Conservation (phyloP, 2,113 vertebrate species). For the Phalacrocorax aristotelis region DNA sequence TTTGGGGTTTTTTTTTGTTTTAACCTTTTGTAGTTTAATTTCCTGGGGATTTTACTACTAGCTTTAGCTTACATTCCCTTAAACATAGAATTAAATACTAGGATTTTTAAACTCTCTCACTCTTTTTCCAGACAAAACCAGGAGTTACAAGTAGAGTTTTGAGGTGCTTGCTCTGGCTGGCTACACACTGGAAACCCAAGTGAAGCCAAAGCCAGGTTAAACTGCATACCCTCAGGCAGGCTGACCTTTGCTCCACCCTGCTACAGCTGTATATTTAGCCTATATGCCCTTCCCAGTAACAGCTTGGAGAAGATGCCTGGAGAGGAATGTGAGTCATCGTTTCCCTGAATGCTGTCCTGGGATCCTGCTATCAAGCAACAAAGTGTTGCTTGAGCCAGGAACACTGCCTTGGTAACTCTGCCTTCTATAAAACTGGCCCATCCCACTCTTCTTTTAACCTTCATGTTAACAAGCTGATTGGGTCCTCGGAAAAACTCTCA, state of each 20-base stretch:
- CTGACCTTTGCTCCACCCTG: background rate
- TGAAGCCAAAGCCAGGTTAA: background rate
- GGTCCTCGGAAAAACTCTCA: background rate
- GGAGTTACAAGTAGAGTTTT: background rate
- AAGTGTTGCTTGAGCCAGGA: slow-evolving; percentile 22
- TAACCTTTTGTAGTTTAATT: background rate
- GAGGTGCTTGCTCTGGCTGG: background rate
- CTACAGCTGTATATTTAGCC: slow-evolving; percentile 50
- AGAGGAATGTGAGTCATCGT: background rate
- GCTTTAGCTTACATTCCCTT: background rate
- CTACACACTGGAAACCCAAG: background rate
- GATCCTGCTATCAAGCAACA: background rate
- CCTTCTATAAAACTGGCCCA: background rate
- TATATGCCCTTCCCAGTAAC: slow-evolving; percentile 9
- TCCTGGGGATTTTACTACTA: background rate
- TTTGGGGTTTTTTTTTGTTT: background rate
- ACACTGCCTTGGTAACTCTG: background rate
- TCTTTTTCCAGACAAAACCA: background rate
- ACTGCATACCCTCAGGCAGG: background rate
- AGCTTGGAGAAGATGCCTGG: slow-evolving; percentile 1
- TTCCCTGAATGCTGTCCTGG: background rate
- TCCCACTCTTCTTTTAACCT: background rate
- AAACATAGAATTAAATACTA: background rate
- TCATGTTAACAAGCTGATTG: background rate
- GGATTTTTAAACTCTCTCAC: background rate